Base-by-base conservation (phyloP, 2,888 invertebrate species). In the Tetheella fluctuosa region DNA sequence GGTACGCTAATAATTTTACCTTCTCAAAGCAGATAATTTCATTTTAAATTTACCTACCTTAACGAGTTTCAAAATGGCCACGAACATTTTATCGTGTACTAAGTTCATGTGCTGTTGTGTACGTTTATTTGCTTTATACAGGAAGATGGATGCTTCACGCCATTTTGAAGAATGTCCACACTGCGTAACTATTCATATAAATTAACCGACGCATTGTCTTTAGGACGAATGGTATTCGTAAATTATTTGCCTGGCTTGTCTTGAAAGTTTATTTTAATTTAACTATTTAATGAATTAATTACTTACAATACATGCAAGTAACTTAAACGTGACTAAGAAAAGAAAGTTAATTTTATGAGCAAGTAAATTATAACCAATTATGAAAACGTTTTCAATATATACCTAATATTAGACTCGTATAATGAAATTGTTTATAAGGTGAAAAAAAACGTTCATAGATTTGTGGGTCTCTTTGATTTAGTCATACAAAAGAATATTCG, bases 131-230 rank as follows among this genome's bases (percentile, higher is more conserved):
- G 64, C 68, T 69, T 76, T 75, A 64, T 57, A 64, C 62, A 57
- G 66, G 20, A 69, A 69, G 77, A 80, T 79, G 72, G 70, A 80
- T 80, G 76, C 62, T 56, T 61, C 59, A 66, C 69, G 79, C 74
- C 80, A 73, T 71, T 74, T 74, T 78, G 79, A 82, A 70, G 73
- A 80, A 81, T 80, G 64, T 60, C 65, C 70, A 52, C 61, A 64
- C 64, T 67, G 65, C 58, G 64, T 71, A 67, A 63, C 70, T 69
- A 48, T 48, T n/a, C 66, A 76, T 72, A 75, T 78, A 76, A 70
- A 73, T 74, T 70, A 78, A 73, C 58, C 65, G 63, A 56, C 42
- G 62, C 65, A 65, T 68, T 64, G 67, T 66, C 60, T 60, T 54
- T 60, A 17, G 66, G 65, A 67, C 58, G 66, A 63, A 52, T 58